phyloP scores from a whole-genome alignment of 2,797 vertebrate genomes.

The Pseudochirops cupreus region DNA sequence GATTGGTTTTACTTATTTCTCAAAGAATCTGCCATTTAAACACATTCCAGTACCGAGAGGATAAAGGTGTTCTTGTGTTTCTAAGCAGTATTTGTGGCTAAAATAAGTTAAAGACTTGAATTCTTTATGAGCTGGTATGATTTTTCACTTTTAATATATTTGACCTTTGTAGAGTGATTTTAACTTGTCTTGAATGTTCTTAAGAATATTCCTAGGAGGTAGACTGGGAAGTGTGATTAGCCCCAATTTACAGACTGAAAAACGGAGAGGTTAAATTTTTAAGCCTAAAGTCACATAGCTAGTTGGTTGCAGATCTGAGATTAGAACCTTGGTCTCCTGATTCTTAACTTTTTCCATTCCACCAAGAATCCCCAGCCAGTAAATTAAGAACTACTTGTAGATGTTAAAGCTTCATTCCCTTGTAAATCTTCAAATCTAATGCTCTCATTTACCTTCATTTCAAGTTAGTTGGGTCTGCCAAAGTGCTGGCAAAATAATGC shows the following conservation, averaged over 20 bases:
- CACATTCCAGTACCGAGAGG: not conserved
- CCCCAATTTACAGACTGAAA: not conserved
- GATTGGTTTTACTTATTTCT: constrained; percentile 6
- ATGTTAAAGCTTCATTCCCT: not conserved
- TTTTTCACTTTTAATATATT: not conserved
- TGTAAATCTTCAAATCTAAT: not conserved
- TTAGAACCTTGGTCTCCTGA: not conserved
- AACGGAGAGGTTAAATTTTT: not conserved
- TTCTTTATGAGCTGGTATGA: not conserved
- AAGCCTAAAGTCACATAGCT: not conserved
- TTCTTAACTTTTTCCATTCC: not conserved
- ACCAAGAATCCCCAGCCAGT: not conserved
- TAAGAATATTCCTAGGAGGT: not conserved
- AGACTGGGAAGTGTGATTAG: not conserved
- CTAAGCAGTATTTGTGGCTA: not conserved
- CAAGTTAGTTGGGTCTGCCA: not conserved
- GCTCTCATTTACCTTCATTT: not conserved
- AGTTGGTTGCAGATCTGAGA: not conserved
- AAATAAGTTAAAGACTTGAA: not conserved
- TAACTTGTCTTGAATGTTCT: not conserved
- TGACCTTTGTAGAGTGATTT: not conserved
- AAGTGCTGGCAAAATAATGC: not conserved
- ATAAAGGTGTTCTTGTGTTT: not conserved
- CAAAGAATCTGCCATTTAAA: not conserved
- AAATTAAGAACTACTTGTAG: not conserved